Conservation (phyloP, 2,797 vertebrate species). For the Poecile montanus region DNA sequence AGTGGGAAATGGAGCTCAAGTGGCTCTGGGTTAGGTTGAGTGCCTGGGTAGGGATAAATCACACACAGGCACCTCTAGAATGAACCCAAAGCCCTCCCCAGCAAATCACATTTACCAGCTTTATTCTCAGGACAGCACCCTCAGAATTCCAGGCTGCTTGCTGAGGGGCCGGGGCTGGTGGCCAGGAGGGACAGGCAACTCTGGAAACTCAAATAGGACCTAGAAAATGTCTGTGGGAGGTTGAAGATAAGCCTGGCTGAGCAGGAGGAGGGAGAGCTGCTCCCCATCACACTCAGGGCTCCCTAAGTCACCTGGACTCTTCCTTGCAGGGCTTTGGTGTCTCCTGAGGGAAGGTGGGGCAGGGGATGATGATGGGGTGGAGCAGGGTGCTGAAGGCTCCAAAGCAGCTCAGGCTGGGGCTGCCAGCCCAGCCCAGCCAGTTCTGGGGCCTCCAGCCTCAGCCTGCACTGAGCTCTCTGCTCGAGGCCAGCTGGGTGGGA, state of each 20-base stretch:
- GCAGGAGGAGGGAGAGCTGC: background rate
- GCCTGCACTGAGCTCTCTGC: background rate
- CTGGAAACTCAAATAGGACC: background rate
- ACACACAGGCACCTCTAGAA: background rate
- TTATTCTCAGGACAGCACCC: background rate
- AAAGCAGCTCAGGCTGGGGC: background rate
- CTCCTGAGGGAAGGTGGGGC: background rate
- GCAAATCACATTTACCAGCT: background rate
- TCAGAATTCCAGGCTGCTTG: background rate
- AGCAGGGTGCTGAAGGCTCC: background rate
- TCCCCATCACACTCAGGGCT: background rate
- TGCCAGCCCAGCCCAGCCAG: background rate
- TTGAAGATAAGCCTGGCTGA: background rate
- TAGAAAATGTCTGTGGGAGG: background rate
- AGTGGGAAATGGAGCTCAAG: background rate
- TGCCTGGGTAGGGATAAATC: background rate
- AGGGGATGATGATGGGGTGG: background rate
- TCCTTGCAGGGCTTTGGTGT: background rate
- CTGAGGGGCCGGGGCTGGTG: background rate
- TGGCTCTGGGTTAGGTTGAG: background rate
- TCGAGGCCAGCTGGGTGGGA: background rate
- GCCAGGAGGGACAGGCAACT: background rate
- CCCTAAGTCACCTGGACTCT: too few species aligned
- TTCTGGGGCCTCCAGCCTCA: background rate
- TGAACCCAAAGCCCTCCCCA: background rate